A percentile compares a stretch with the other conserved stretches of the same genome.
phyloP scores from a whole-genome alignment of 2,113 vertebrate species.

The Corynorhinus townsendii region DNA sequence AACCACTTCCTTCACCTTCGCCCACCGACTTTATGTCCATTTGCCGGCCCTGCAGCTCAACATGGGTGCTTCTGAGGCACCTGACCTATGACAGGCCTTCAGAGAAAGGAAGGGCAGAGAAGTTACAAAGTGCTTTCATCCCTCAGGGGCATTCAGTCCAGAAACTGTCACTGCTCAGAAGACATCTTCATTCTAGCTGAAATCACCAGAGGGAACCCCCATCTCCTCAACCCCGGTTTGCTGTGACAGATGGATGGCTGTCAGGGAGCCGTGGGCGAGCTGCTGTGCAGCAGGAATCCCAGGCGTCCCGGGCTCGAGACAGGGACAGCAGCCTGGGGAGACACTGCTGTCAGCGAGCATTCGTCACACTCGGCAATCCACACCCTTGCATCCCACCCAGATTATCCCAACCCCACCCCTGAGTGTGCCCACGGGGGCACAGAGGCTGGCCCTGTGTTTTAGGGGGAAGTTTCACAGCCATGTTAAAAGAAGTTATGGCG shows the following conservation, averaged over 20 bases:
- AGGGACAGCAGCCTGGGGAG: neutral
- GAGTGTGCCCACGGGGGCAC: neutral
- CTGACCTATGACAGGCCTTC: neutral
- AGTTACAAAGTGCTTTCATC: neutral
- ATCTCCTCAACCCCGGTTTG: neutral
- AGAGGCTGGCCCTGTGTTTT: neutral
- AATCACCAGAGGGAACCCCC: neutral
- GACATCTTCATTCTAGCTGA: constrained; percentile 12
- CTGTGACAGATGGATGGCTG: neutral
- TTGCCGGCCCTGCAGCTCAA: neutral
- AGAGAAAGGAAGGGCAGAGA: neutral
- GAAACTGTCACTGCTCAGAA: neutral
- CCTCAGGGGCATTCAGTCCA: neutral
- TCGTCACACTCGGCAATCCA: neutral
- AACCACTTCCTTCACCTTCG: neutral
- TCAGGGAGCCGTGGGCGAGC: neutral
- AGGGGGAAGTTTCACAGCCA: neutral
- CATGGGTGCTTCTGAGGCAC: neutral
- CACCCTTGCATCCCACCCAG: neutral
- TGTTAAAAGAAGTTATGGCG: neutral
- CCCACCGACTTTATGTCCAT: neutral
- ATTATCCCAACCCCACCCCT: neutral
- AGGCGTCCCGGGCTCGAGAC: neutral
- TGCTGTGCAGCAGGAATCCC: neutral
- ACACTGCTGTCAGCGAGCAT: neutral